These are phyloP conservation scores for Epicauta chinensis DNA, from an alignment of 1,140 invertebrate species.

Conservation along the genomic window DNA sequence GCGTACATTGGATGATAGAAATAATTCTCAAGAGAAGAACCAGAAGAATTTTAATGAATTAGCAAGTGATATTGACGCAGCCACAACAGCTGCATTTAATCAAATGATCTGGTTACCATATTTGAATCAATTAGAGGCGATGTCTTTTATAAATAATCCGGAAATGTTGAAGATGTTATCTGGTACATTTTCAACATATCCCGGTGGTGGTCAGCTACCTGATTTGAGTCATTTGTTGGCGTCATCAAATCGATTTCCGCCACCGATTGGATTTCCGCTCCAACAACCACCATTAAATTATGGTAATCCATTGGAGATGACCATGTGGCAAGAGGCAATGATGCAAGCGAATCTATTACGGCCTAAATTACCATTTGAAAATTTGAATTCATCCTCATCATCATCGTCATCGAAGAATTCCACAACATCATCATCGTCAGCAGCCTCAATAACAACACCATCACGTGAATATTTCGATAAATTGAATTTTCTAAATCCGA, in stretches of 20 bases:
- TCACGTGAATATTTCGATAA: background rate
- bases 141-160: constrained; percentile 38
- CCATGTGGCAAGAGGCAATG: constrained; percentile 61
- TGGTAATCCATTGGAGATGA: constrained; percentile 55
- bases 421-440: constrained; percentile 7
- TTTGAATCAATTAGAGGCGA: constrained; percentile 53
- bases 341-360: constrained; percentile 46
- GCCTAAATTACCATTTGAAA: constrained; percentile 32
- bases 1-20: background rate
- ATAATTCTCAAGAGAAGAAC: background rate
- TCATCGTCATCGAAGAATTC: background rate
- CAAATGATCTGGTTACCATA: constrained; percentile 67
- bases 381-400: constrained; percentile 16
- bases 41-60: constrained; percentile 36
- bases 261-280: constrained; percentile 44
- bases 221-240: constrained; percentile 48
- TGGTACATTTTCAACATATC: constrained; percentile 40
- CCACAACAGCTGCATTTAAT: constrained; percentile 58
- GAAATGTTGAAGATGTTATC: constrained; percentile 47
- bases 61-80: constrained; percentile 57
- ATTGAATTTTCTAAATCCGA: background rate
- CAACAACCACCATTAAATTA: constrained; percentile 46
- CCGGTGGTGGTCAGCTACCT: constrained; percentile 42
- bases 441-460: constrained; percentile 14
- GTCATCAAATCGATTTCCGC: constrained; percentile 33